Evolutionary conservation across 2,797 vertebrate genomes (phyloP).

Genomic region (Mormyrops attenuatus): DNA sequence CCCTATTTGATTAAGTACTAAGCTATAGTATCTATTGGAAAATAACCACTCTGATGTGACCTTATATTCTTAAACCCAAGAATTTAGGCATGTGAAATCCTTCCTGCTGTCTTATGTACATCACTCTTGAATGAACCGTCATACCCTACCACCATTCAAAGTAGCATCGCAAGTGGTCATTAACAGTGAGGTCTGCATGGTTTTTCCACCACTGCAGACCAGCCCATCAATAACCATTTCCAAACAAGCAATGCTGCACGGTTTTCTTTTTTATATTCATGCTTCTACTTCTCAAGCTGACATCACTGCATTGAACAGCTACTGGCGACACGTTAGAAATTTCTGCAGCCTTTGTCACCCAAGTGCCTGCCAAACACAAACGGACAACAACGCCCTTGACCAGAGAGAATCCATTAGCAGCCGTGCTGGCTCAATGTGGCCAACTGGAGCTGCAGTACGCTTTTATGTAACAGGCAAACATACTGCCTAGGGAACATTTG

Average conservation of each 20-base stretch:
- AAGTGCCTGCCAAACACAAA: not conserved
- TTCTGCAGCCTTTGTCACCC: conserved; percentile 5
- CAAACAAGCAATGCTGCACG: not conserved
- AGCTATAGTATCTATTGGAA: not conserved
- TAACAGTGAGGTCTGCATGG: not conserved
- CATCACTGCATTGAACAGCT: not conserved
- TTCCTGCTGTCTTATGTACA: not conserved
- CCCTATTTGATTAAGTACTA: not conserved
- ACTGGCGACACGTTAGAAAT: not conserved
- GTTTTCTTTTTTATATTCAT: not conserved
- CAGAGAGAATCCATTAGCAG: not conserved
- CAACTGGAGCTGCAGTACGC: not conserved
- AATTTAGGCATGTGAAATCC: not conserved
- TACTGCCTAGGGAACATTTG: not conserved
- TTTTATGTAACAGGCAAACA: conserved; percentile 8
- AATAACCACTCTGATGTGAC: not conserved
- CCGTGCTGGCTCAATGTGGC: not conserved
- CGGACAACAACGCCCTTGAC: not conserved
- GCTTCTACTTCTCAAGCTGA: not conserved
- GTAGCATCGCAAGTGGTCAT: not conserved
- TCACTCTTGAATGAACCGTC: not conserved
- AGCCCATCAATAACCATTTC: not conserved
- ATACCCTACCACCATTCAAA: not conserved
- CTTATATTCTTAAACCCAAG: not conserved
- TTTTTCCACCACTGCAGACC: not conserved